Evolutionary conservation across 2,888 invertebrate species (phyloP), one percentile per base, ranked within the genome.

Genomic region (Acronicta psi): DNA sequence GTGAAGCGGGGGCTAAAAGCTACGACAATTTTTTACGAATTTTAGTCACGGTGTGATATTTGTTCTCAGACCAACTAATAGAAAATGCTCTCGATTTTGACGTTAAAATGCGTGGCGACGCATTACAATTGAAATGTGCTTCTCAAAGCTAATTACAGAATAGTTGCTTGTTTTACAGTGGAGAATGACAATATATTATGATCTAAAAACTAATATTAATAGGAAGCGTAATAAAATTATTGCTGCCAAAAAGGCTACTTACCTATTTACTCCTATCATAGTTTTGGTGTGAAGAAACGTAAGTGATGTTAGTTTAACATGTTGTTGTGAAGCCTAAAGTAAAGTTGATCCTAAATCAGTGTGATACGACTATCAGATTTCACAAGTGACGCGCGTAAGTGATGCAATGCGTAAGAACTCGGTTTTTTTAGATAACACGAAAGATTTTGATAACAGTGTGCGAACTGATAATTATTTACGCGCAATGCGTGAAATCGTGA

Each of bases 1-100:
- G 87, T 86, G 87, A 88, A 87, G 83, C 84, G 82, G 77, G 80
- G 79, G 79, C 84, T 86, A 83, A 85, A 86, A 84, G 81, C 77
- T 78, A 77, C 77, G 75, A 78, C 71, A 59, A 68, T 81, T 89
- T 87, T 87, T 84, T 82, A 52, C 37, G 72, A 83, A 77, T 77
- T 84, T 82, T 79, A 71, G 80, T 75, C 62, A 64, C 72, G 63
- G 73, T 72, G 73, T 77, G 60, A 69, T 69, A 73, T 75, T 81
- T 78, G 47, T 73, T 73, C 69, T 61, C 56, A 42, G 43, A 67
- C 34, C 65, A 70, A 73, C 59, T 69, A 66, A 60, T 59, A 59
- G 57, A 69, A 69, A 69, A 58, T 61, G 55, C 51, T 54, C 52
- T 69, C 43, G 51, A 52, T 66, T 68, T 53, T 58, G 43, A 72